Conservation (phyloP, 2,797 vertebrate genomes). For the Catamblyrhynchus diadema region DNA sequence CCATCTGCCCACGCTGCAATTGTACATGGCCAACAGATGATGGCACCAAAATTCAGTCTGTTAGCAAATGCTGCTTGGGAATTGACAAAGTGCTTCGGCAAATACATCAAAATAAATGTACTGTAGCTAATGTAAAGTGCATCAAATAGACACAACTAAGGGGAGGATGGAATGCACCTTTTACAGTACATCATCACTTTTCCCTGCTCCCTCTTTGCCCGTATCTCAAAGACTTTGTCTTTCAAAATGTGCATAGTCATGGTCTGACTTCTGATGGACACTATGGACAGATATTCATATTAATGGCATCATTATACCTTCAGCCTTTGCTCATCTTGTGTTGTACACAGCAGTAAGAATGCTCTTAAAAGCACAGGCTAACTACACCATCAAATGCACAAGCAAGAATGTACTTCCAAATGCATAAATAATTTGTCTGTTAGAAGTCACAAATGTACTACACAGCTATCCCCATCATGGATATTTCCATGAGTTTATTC, state of each 20-base stretch:
- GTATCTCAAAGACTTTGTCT: neutral
- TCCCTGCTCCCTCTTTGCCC: neutral
- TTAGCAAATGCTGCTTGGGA: neutral
- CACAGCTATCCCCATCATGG: neutral
- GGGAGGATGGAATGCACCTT: neutral
- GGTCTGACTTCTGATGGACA: neutral
- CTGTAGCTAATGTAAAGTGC: neutral
- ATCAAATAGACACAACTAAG: neutral
- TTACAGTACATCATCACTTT: neutral
- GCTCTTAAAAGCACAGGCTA: neutral
- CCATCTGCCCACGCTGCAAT: neutral
- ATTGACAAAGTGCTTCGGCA: neutral
- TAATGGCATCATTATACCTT: neutral
- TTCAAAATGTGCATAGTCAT: neutral
- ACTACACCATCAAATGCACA: neutral
- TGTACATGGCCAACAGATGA: slow-evolving; percentile 49
- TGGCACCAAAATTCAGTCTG: slow-evolving; percentile 66
- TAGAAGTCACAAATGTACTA: neutral
- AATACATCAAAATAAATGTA: neutral
- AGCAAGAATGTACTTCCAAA: neutral
- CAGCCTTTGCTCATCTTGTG: neutral
- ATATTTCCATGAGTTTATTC: neutral
- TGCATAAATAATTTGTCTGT: neutral
- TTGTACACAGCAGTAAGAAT: neutral
- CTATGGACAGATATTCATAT: neutral